A percentile compares a stretch with the other conserved stretches of the same genome.
Conservation (phyloP, 2,888 invertebrate genomes). For the Andricus curvator region DNA sequence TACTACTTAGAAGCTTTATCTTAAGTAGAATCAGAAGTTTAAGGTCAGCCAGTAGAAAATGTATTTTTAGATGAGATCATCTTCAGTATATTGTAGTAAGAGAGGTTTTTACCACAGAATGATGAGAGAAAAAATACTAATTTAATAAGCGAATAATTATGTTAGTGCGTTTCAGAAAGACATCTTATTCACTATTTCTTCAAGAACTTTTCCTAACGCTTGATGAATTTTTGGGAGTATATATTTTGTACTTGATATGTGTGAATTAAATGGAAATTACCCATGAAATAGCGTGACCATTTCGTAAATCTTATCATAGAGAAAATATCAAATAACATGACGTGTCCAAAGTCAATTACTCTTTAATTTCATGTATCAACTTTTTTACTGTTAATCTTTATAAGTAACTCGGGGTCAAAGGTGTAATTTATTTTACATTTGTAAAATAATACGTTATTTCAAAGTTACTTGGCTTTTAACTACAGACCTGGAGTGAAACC, state of each 20-base stretch:
- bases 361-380: background rate
- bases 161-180: background rate
- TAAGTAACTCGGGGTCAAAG: background rate
- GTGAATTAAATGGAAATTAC: background rate
- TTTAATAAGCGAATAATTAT: background rate
- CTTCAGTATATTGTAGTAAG: too few species aligned
- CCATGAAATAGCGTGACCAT: constrained; percentile 36
- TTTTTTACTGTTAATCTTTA: constrained; percentile 15
- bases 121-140: too few species aligned
- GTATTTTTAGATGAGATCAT: too few species aligned
- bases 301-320: constrained; percentile 17
- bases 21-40: too few species aligned
- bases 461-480: background rate
- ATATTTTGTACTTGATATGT: background rate
- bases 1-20: too few species aligned
- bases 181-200: background rate
- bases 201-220: background rate
- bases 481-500: background rate
- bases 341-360: constrained; percentile 17
- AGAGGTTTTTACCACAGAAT: too few species aligned
- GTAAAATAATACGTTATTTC: background rate
- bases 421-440: background rate
- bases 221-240: background rate
- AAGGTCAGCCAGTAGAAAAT: too few species aligned
- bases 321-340: constrained; percentile 14